A percentile compares a stretch with the other conserved stretches of the same genome.
Conservation (phyloP, 2,888 invertebrate genomes). For the Acronicta psi region DNA sequence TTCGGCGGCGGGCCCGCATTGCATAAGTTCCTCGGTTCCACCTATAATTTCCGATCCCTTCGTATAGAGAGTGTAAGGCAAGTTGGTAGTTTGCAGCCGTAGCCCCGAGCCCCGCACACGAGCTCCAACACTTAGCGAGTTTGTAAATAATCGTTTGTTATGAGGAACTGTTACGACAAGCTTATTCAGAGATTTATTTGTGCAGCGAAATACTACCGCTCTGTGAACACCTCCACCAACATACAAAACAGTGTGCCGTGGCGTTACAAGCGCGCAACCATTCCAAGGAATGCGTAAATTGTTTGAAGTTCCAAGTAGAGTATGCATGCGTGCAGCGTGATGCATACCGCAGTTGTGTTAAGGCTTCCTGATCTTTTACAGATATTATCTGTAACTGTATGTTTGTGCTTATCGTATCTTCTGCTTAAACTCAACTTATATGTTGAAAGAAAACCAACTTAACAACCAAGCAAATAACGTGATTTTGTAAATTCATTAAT, state of each 20-base stretch:
- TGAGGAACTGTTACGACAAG: conserved; percentile 10
- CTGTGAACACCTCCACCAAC: not conserved
- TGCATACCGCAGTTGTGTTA: not conserved
- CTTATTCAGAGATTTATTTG: conserved; percentile 7
- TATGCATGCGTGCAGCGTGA: no score
- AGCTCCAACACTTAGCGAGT: conserved; percentile 16
- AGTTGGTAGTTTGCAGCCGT: conserved; percentile 6
- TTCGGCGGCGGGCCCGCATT: conserved; percentile 59
- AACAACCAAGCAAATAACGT: no score
- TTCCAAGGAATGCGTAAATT: conserved; percentile 6
- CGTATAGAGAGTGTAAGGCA: conserved; percentile 43
- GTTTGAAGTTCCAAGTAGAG: no score
- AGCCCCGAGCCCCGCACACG: not conserved
- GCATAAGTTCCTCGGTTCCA: conserved; percentile 66
- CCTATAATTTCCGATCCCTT: conserved; percentile 71
- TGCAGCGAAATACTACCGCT: not conserved
- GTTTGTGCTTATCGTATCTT: no score
- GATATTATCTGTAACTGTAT: no score
- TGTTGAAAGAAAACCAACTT: no score
- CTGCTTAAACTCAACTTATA: no score
- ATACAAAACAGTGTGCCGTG: not conserved
- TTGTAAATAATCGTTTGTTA: conserved; percentile 25
- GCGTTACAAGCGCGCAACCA: conserved; percentile 3
- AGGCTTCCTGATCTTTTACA: no score
- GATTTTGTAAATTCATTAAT: not conserved